Evolutionary conservation across 2,113 vertebrate species (phyloP), one percentile per base, ranked within the genome.

Genomic region (Excalfactoria chinensis): DNA sequence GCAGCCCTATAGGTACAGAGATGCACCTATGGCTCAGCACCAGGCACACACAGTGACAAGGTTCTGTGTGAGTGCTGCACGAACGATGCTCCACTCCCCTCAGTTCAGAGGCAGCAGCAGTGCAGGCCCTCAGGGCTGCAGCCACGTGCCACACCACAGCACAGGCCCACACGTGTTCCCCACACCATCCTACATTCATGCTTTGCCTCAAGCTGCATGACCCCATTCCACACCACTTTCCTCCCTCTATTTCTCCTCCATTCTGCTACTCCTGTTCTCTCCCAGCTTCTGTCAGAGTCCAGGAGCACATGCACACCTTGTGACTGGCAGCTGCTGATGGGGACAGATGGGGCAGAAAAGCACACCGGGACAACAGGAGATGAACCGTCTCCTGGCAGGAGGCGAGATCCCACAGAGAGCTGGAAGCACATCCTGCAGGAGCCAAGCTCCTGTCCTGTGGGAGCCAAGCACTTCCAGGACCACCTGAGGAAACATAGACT

Each of bases 131-230:
- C 21, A 1, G 35, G 44, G 67, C 83, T 68, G 2, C 2, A 44
- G 17, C 79, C 26, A 53, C 6, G 26, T 53, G 9, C 75, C 69
- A 3, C 2, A 40, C 11, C 78, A 35, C 73, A 35, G 6, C 64
- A 7, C 51, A 35, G 78, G 59, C 49, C 64, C 58, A 3, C 0
- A 1, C 0, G 22, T 19, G 1, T 4, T 19, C 68, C 8, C 6
- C 83, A 48, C 1, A 4, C 1, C 0, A 0, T 1, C 26, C 13
- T 32, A 67, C 62, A 11, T 16, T 21, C 0, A 2, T 43, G 55
- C 43, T 53, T 46, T 6, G 6, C 6, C 53, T 41, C 6, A 48
- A 26, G 30, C 76, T 48, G 53, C 62, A 63, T 32, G 44, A 53
- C 30, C 49, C 21, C 13, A 25, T 59, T 11, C 83, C 5, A n/a